A percentile compares a stretch with the other conserved stretches of the same genome.
Conservation (phyloP, 2,797 vertebrate species). For the Etheostoma nigrum region DNA sequence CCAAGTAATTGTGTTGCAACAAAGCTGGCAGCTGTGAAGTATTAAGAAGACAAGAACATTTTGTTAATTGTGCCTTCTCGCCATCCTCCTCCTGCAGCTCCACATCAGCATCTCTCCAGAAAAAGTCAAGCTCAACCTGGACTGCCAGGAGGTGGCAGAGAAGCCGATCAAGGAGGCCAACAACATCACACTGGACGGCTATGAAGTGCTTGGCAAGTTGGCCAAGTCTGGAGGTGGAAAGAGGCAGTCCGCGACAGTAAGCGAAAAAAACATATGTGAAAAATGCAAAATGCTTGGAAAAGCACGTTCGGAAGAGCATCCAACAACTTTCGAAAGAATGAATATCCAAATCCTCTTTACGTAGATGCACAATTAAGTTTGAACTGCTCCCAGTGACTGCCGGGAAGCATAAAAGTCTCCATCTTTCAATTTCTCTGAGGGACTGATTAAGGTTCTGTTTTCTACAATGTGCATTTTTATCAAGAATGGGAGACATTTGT, state of each 20-base stretch:
- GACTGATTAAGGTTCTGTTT: conserved; percentile 49
- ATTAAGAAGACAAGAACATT: conserved; percentile 47
- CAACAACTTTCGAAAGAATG: conserved; percentile 43
- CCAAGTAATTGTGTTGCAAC: conserved; percentile 57
- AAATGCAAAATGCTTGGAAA: conserved; percentile 32
- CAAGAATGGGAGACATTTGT: conserved; percentile 74
- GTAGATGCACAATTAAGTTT: conserved; percentile 48
- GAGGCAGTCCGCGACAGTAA: conserved; percentile 94
- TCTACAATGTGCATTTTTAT: conserved; percentile 57
- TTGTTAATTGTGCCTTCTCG: conserved; percentile 50
- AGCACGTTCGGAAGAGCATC: conserved; percentile 43
- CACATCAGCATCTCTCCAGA: conserved; percentile 94
- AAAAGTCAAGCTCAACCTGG: conserved; percentile 93
- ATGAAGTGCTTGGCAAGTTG: conserved; percentile 96
- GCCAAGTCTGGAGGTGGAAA: conserved; percentile 84
- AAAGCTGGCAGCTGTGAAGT: conserved; percentile 33
- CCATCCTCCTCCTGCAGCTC: conserved; percentile 84
- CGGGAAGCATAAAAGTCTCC: conserved; percentile 28
- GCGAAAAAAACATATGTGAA: conserved; percentile 61
- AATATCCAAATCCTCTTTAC: conserved; percentile 48
- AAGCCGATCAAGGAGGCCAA: conserved; percentile 94
- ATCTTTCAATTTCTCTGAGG: conserved; percentile 43
- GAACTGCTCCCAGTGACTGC: conserved; percentile 41
- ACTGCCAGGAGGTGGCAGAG: conserved; percentile 95
- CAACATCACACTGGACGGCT: conserved; percentile 94